phyloP scores from a whole-genome alignment of 2,797 vertebrate genomes.

The Gouania willdenowi region DNA sequence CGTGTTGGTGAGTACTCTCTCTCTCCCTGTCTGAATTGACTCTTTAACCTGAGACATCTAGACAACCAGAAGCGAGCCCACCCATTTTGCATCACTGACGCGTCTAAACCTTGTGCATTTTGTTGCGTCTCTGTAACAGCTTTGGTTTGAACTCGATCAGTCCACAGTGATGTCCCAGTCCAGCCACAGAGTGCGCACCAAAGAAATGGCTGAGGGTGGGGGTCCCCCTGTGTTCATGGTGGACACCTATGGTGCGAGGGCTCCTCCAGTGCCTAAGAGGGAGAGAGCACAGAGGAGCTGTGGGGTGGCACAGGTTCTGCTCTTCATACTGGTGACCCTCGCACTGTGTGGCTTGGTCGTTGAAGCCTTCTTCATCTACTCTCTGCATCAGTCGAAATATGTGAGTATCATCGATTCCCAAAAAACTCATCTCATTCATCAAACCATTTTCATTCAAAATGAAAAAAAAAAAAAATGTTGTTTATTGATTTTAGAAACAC shows the following conservation, averaged over 20 bases:
- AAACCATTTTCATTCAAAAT: too few relatives aligned
- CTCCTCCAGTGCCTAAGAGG: slow-evolving; percentile 46
- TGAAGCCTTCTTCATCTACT: slow-evolving; percentile 71
- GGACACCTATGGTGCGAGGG: slow-evolving; percentile 39
- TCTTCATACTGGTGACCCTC: slow-evolving; percentile 62
- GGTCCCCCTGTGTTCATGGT: slow-evolving; percentile 56
- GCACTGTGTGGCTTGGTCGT: slow-evolving; percentile 57
- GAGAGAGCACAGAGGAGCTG: not conserved
- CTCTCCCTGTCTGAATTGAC: not conserved
- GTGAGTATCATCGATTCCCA: slow-evolving; percentile 63
- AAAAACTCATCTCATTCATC: too few relatives aligned
- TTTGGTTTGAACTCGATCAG: not conserved
- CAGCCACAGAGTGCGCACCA: not conserved
- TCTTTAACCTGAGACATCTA: not conserved
- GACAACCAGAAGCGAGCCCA: slow-evolving; percentile 45
- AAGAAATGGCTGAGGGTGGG: slow-evolving; percentile 17
- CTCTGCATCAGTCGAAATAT: slow-evolving; percentile 34
- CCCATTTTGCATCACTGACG: slow-evolving; percentile 25
- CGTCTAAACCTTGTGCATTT: not conserved
- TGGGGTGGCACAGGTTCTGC: slow-evolving; percentile 27
- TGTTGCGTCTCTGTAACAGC: not conserved
- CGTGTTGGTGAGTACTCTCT: too few relatives aligned
- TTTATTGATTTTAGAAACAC: too few relatives aligned
- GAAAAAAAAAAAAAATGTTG: too few relatives aligned
- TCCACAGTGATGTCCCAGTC: not conserved